Evolutionary conservation across 2,888 invertebrate genomes (phyloP), one percentile per base, ranked within the genome.

Genomic region (Idaea biselata): DNA sequence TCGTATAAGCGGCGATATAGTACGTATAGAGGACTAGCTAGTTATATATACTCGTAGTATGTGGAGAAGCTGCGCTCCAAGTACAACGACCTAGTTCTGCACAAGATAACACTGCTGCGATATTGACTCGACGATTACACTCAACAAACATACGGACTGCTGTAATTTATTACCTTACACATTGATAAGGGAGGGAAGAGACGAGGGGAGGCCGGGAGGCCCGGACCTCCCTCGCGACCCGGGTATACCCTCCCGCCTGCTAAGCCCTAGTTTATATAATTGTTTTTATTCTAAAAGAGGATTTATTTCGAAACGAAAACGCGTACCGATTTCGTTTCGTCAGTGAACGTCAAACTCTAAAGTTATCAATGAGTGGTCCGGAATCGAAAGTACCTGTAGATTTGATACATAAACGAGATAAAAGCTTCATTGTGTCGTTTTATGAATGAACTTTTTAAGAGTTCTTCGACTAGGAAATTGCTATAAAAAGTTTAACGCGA

Each of bases 1-100:
- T n/a, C n/a, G n/a, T n/a, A n/a, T n/a, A n/a, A n/a, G n/a, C n/a
- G n/a, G n/a, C n/a, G 25, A 5, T 25, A 25, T 25, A 25, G 25
- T 25, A 25, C 25, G 44, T 11, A 44, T 44, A 14, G 14, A 14
- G 14, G 44, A 11, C 14, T 8, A 7, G 44, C 44, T 14, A 44
- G n/a, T n/a, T n/a, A n/a, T n/a, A n/a, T n/a, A n/a, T n/a, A n/a
- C n/a, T n/a, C n/a, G n/a, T n/a, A n/a, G n/a, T 44, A 44, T 1
- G 44, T 44, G 11, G 71, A 71, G 76, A 76, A 75, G 78, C 44
- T 44, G 44, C 44, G 44, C 11, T 83, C 76, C 80, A 76, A 81
- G 82, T 80, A 77, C 84, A 80, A 78, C 82, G 87, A 86, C 86
- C 87, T 78, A 87, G 77, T 81, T 81, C 73, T 74, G 69, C 63